Evolutionary conservation across 2,113 vertebrate species (phyloP).

Genomic region (Semicossyphus pulcher): DNA sequence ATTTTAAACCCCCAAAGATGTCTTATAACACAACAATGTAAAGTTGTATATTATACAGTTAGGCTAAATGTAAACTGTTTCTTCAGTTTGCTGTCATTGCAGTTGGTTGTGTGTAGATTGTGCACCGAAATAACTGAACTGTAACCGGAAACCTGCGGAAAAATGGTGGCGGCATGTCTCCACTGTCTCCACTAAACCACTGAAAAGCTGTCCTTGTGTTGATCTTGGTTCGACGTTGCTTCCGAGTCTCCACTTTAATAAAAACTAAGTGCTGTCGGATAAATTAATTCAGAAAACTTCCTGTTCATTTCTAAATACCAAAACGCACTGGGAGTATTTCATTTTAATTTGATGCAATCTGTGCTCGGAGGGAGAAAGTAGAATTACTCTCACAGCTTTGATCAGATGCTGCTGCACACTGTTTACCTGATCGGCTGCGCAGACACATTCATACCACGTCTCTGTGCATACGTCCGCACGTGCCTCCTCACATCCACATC

Average conservation of each 20-base stretch:
- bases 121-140: conserved; percentile 1
- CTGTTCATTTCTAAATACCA: not conserved
- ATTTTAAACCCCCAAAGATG: no score
- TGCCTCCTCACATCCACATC: conserved; percentile 47
- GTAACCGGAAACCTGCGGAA: not conserved
- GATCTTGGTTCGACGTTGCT: not conserved
- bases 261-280: no score
- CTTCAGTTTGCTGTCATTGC: not conserved
- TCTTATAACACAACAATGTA: no score
- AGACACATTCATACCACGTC: conserved; percentile 13
- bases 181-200: not conserved
- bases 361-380: not conserved
- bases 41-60: no score
- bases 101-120: not conserved
- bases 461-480: not conserved
- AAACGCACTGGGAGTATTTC: not conserved
- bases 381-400: not conserved
- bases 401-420: conserved; percentile 20
- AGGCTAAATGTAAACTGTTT: no score
- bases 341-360: not conserved
- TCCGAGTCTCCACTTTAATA: not conserved
- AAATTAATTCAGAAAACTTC: not conserved
- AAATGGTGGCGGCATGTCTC: no score
- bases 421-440: conserved; percentile 27
- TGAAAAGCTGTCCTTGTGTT: not conserved